Base-by-base conservation (phyloP, 2,888 invertebrate genomes). In the Pollenia labialis region DNA sequence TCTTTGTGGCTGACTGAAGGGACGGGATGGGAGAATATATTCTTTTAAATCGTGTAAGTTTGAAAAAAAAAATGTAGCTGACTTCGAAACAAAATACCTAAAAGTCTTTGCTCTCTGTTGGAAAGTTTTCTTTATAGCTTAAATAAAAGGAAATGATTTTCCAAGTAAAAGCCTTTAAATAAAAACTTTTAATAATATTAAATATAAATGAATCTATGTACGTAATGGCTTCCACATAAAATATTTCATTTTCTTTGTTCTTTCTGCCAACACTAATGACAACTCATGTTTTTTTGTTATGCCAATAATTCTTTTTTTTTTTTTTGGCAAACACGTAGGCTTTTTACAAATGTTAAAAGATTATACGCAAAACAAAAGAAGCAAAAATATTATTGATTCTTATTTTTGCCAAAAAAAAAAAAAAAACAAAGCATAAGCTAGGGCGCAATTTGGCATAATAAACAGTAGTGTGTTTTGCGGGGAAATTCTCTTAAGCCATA, bases 201-300 rank as follows among this genome's bases (percentile, higher is more conserved):
- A 72, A 85, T 62, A 72, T 62, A 69, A 80, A 79, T 44, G 8
- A 16, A 42, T 40, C 8, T 42, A 1, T 44, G 42, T 16, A 44
- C 44, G 62, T 3, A 44, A 16, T 42, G 14, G 18, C 12, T 12
- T 18, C 11, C 18, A n/a, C 40, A 60, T 46, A 56, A 52, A 11
- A 16, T 50, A n/a, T 69, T 4, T 69, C n/a, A 32, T 16, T 11
- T 42, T 54, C 18, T 56, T 56, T 7, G 10, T 42, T 69, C 23
- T n/a, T 40, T 84, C 74, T 84, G 77, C 81, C 81, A 87, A 81
- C 69, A 80, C 82, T 80, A 86, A 86, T 85, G 79, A 82, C 82
- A 77, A 85, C 77, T 81, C 77, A 68, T 87, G 81, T 75, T 77
- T 60, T 23, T 69, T 87, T 81, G 54, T 62, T 64, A 74, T 79